Evolutionary conservation across 1,140 invertebrate genomes (phyloP).

Genomic region (Augochlora pura): DNA sequence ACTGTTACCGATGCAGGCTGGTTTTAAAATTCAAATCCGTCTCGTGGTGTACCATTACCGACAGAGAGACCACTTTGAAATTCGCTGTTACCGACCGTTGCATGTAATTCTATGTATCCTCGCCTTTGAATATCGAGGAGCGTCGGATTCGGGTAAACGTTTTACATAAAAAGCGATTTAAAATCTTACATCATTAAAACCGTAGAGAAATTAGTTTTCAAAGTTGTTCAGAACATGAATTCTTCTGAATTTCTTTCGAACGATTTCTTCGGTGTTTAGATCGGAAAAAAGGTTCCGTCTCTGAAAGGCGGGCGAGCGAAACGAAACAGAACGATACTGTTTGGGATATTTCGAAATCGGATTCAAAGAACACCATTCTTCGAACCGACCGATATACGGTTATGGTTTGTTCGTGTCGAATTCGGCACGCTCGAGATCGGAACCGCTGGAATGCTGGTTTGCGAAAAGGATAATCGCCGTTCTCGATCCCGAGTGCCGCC

Average conservation of each 20-base stretch:
- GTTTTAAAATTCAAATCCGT: not conserved
- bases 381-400: no score
- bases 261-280: no score
- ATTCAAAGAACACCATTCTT: no score
- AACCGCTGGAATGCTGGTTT: no score
- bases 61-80: not conserved
- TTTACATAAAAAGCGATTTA: not conserved
- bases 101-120: not conserved
- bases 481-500: not conserved
- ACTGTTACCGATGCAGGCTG: not conserved
- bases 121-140: not conserved
- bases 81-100: not conserved
- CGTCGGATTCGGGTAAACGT: not conserved
- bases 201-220: not conserved
- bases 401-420: no score
- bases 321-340: not conserved
- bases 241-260: not conserved
- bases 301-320: not conserved
- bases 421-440: no score
- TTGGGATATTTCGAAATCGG: not conserved
- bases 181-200: not conserved
- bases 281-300: no score
- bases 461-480: not conserved
- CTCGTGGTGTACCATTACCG: not conserved
- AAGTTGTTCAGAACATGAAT: not conserved